A percentile compares a stretch with the other conserved stretches of the same genome.
Conservation (phyloP, 2,888 invertebrate species). For the Drosophila rellima region DNA sequence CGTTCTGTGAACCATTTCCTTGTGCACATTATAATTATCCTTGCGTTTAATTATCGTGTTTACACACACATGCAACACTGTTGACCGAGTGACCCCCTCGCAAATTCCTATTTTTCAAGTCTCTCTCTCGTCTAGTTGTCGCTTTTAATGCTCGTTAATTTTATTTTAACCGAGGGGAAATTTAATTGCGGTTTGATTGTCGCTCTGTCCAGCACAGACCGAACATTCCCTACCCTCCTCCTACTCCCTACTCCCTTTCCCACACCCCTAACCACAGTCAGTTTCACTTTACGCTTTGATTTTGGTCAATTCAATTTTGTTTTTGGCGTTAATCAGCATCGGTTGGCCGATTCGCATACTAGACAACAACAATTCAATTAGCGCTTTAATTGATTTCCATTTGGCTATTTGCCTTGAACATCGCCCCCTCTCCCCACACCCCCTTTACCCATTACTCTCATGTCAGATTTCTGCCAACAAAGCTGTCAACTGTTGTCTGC, state of each 20-base stretch:
- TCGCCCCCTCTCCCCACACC: background rate
- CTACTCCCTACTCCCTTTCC: too few relatives aligned
- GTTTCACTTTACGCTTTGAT: constrained; percentile 49
- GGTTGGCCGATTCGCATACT: constrained; percentile 10
- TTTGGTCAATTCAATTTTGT: constrained; percentile 59
- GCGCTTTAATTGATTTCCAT: constrained; percentile 69
- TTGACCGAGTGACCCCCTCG: constrained; percentile 65
- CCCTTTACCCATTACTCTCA: background rate
- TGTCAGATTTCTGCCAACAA: background rate
- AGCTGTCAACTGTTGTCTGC: constrained; percentile 7
- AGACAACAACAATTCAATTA: constrained; percentile 63
- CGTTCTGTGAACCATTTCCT: constrained; percentile 38
- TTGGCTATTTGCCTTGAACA: constrained; percentile 46
- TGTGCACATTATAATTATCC: constrained; percentile 67
- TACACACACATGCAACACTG: constrained; percentile 37
- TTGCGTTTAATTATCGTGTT: constrained; percentile 74
- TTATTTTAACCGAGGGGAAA: constrained; percentile 60
- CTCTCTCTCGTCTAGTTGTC: constrained; percentile 41
- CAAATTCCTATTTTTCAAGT: constrained; percentile 45
- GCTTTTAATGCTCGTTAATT: constrained; percentile 66
- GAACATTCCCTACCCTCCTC: background rate
- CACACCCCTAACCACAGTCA: constrained; percentile 10
- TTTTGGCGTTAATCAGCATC: constrained; percentile 61
- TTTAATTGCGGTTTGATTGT: constrained; percentile 66
- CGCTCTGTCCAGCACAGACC: constrained; percentile 10